These are phyloP conservation scores for Leptothorax acervorum DNA, from an alignment of 2,888 invertebrate species.

Conservation along the genomic window DNA sequence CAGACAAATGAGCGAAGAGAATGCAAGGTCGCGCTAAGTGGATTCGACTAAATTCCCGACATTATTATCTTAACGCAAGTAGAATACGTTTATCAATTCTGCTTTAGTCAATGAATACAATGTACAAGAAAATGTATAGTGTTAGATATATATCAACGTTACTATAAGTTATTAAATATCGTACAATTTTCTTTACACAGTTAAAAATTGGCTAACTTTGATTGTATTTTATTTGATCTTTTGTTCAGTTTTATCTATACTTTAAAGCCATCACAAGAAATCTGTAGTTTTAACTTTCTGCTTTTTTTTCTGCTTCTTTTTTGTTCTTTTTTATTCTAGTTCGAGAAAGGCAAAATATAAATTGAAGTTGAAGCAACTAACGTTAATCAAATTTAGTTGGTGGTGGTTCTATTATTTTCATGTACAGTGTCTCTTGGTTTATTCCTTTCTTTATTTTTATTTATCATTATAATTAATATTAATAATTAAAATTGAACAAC, in stretches of 20 bases:
- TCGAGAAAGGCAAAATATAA: not conserved
- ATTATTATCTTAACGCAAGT: not conserved
- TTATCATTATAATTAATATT: not conserved
- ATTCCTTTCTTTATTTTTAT: not conserved
- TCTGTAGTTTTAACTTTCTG: not conserved
- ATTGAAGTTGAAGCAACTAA: constrained; percentile 9
- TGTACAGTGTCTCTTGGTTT: not conserved
- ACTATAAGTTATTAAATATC: not conserved
- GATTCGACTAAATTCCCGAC: constrained; percentile 6
- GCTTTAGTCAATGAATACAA: not conserved
- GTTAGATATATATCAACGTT: not conserved
- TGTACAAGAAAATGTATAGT: not conserved
- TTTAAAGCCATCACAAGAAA: not conserved
- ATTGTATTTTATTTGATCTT: not conserved
- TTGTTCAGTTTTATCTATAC: not conserved
- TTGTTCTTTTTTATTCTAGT: not conserved
- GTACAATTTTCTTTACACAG: not conserved
- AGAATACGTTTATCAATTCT: not conserved
- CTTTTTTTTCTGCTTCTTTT: not conserved
- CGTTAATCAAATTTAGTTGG: constrained; percentile 12
- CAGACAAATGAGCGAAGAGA: constrained; percentile 35
- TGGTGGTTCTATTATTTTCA: not conserved
- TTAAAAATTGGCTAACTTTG: not conserved
- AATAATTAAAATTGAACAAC: not conserved
- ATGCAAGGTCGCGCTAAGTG: constrained; percentile 28